Evolutionary conservation across 2,113 vertebrate genomes (phyloP).

Genomic region (Calidris pugnax): DNA sequence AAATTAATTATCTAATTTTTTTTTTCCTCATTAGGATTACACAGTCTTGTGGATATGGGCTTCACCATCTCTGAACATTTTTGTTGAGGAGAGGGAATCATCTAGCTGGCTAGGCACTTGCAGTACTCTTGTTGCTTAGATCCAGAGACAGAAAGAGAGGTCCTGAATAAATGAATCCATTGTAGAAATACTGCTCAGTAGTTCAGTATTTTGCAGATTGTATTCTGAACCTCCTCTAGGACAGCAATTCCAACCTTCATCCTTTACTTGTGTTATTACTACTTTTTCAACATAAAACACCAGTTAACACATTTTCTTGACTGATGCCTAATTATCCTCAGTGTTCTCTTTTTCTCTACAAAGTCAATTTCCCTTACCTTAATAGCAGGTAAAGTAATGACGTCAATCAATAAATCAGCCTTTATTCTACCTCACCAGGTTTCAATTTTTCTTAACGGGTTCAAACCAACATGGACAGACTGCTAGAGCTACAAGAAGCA

Average conservation of each 20-base stretch:
- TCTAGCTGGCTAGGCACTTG: not conserved
- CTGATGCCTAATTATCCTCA: not conserved
- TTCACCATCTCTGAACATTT: not conserved
- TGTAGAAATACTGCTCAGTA: not conserved
- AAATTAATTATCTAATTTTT: not conserved
- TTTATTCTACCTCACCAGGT: not conserved
- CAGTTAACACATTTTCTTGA: not conserved
- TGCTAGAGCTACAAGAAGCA: not conserved
- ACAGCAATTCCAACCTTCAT: not conserved
- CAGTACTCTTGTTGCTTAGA: not conserved
- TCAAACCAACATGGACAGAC: not conserved
- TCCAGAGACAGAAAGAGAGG: not conserved
- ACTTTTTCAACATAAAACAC: not conserved
- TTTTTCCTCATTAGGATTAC: not conserved
- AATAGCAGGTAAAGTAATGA: not conserved
- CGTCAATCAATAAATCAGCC: not conserved
- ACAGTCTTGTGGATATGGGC: not conserved
- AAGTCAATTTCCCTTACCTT: not conserved
- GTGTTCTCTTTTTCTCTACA: not conserved
- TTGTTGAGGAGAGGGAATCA: not conserved
- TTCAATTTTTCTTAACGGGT: not conserved
- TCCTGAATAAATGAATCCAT: not conserved
- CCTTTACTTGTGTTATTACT: not conserved
- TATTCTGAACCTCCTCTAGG: not conserved
- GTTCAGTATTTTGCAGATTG: not conserved